Conservation (phyloP, 1,140 invertebrate species). For the Metaphire vulgaris region DNA sequence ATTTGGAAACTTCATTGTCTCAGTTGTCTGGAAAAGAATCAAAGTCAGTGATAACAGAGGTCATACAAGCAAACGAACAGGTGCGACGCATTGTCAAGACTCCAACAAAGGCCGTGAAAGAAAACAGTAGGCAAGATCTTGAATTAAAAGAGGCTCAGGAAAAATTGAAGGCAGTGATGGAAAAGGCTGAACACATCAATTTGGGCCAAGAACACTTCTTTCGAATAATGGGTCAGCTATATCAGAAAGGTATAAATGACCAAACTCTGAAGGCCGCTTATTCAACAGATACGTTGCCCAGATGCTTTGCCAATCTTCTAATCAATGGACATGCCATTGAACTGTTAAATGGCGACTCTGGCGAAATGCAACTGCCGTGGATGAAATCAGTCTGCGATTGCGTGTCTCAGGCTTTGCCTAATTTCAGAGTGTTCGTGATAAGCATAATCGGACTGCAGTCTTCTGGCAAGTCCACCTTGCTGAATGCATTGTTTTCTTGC, state of each 20-base stretch:
- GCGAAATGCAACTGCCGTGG: not conserved
- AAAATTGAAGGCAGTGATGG: not conserved
- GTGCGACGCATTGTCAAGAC: not conserved
- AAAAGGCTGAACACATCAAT: not conserved
- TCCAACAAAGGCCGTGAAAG: not conserved
- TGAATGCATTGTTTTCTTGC: slow-evolving; percentile 25
- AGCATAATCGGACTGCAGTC: slow-evolving; percentile 23
- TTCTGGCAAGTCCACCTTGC: slow-evolving; percentile 24
- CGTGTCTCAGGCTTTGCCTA: not conserved
- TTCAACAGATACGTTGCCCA: not conserved
- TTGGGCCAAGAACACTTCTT: not conserved
- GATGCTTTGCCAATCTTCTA: not conserved
- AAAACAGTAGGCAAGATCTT: not conserved
- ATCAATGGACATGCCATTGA: slow-evolving; percentile 14
- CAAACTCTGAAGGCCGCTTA: not conserved
- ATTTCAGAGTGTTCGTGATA: slow-evolving; percentile 6
- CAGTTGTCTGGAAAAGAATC: not conserved
- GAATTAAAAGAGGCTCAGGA: not conserved
- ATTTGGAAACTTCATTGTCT: not conserved
- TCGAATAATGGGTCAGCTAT: not conserved
- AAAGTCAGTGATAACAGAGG: not conserved
- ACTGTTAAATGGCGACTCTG: slow-evolving; percentile 10
- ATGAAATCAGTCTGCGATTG: not conserved
- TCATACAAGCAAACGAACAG: not conserved
- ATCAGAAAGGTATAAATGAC: not conserved